These are phyloP conservation scores for Danio rerio DNA, from an alignment of 2,113 vertebrate species.

Conservation along the genomic window DNA sequence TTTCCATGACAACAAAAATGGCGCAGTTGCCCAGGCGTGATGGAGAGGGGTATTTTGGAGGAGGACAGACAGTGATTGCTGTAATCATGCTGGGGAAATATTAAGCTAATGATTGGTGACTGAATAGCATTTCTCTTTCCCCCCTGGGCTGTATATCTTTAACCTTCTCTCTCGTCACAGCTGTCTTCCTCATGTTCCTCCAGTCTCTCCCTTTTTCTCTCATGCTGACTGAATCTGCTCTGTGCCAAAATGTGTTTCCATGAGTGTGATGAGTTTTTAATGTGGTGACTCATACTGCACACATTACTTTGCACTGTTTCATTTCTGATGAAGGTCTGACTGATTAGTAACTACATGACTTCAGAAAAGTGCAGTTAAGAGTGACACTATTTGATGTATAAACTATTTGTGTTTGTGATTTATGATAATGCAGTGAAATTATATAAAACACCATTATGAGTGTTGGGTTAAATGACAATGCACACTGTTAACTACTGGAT, in stretches of 20 bases:
- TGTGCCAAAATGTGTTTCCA: constrained; percentile 31
- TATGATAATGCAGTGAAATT: no score
- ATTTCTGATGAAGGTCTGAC: no score
- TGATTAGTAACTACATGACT: no score
- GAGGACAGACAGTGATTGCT: constrained; percentile 35
- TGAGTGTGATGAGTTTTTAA: constrained; percentile 11
- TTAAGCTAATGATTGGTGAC: constrained; percentile 42
- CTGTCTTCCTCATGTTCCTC: constrained; percentile 30
- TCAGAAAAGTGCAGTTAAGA: no score
- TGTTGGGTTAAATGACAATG: no score
- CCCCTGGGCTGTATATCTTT: constrained; percentile 16
- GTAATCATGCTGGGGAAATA: constrained; percentile 40
- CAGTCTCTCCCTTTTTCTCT: neutral
- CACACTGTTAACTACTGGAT: no score
- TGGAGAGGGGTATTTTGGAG: constrained; percentile 23
- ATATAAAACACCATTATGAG: no score
- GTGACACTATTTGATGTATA: no score
- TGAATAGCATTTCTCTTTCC: constrained; percentile 26
- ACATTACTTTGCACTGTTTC: neutral
- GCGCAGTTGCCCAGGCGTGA: neutral
- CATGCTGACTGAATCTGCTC: constrained; percentile 33
- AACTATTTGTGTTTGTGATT: no score
- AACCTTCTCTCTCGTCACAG: constrained; percentile 36
- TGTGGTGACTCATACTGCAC: constrained; percentile 19
- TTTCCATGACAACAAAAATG: constrained; percentile 41